Evolutionary conservation across 1,140 invertebrate species (phyloP).

Genomic region (Monochamus saltuarius): DNA sequence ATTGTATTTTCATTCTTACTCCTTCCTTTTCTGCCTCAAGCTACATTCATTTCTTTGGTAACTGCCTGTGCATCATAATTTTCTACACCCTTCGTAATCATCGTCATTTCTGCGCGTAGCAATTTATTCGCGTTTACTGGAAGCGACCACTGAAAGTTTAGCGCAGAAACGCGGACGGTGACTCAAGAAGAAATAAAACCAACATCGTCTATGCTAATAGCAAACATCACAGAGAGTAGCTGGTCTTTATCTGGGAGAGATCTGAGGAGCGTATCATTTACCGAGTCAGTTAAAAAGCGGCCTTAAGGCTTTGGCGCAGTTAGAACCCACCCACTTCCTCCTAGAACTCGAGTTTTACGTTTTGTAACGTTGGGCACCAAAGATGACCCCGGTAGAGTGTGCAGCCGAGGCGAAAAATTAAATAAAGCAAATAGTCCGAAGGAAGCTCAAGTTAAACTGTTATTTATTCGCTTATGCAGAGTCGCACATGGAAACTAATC

Average conservation of each 20-base stretch:
- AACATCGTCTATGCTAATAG: constrained; percentile 16
- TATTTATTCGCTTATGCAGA: not conserved
- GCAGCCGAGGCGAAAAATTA: not conserved
- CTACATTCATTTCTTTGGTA: no score
- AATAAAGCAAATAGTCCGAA: constrained; percentile 1
- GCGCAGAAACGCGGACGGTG: not conserved
- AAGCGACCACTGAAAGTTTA: constrained; percentile 2
- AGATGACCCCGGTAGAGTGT: no score
- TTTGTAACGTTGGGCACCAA: not conserved
- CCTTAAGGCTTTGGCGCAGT: not conserved
- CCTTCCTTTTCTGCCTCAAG: not conserved
- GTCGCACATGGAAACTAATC: not conserved
- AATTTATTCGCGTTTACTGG: no score
- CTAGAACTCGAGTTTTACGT: constrained; percentile 9
- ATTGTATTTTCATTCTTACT: not conserved
- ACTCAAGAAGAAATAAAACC: constrained; percentile 10
- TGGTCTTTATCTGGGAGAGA: constrained; percentile 17
- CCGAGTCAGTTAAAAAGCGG: constrained; percentile 22
- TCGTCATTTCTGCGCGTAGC: not conserved
- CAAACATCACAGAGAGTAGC: constrained; percentile 10
- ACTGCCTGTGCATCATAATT: not conserved
- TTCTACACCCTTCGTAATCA: not conserved
- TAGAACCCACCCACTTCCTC: constrained; percentile 16
- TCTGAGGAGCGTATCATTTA: constrained; percentile 30
- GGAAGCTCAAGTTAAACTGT: not conserved